These are phyloP conservation scores for Chlorodrepanis virens DNA, from an alignment of 2,113 vertebrate genomes.

Conservation along the genomic window DNA sequence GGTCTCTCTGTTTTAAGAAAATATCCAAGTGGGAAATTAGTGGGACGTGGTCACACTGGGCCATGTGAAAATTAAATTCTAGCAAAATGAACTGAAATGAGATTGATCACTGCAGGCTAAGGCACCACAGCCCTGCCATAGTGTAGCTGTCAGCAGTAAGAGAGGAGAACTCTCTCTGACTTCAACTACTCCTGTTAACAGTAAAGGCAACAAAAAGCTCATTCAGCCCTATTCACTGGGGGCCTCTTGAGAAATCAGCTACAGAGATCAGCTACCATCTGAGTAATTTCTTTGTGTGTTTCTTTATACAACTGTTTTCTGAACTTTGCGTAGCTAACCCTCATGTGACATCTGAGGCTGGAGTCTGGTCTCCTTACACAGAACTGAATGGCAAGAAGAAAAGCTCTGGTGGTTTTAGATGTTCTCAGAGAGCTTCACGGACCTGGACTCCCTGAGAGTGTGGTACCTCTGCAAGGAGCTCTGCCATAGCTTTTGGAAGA, in stretches of 20 bases:
- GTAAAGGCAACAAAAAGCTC: conserved; percentile 34
- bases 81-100: conserved; percentile 55
- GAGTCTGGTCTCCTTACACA: neutral
- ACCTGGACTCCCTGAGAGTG: neutral
- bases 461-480: neutral
- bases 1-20: conserved; percentile 47
- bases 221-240: conserved; percentile 27
- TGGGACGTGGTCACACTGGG: conserved; percentile 35
- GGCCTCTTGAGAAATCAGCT: conserved; percentile 30
- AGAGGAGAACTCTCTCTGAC: conserved; percentile 16
- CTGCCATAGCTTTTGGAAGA: neutral
- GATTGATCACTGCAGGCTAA: conserved; percentile 41
- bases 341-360: neutral
- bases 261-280: neutral
- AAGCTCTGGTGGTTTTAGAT: neutral
- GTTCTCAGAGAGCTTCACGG: neutral
- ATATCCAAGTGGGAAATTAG: conserved; percentile 65
- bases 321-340: neutral
- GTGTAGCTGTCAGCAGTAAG: conserved; percentile 44
- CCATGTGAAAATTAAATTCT: conserved; percentile 59
- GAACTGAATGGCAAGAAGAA: neutral
- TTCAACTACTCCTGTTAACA: conserved; percentile 33
- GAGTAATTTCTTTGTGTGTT: conserved; percentile 23
- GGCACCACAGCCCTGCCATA: neutral
- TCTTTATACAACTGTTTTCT: conserved; percentile 29